These are phyloP conservation scores for Scartelaos histophorus DNA, from an alignment of 2,113 vertebrate species.

Conservation along the genomic window DNA sequence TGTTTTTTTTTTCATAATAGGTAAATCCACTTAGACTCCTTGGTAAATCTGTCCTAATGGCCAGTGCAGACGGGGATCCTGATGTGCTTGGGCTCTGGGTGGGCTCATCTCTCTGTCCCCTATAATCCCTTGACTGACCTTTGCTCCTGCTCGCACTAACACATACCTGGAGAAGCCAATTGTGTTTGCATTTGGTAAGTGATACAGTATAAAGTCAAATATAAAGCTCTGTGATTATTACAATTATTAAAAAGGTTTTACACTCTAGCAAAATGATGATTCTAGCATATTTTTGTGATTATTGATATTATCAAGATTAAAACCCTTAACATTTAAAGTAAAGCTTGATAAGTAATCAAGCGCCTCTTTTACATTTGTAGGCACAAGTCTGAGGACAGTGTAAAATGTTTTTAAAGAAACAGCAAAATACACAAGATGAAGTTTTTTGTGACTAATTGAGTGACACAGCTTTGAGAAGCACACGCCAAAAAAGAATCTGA, in stretches of 20 bases:
- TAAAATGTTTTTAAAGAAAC: too few species aligned
- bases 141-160: slow-evolving; percentile 43
- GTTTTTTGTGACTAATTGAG: neutral
- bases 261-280: too few species aligned
- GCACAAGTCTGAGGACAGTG: too few species aligned
- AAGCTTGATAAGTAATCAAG: too few species aligned
- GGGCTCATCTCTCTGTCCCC: slow-evolving; percentile 53
- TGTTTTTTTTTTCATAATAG: neutral
- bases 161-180: slow-evolving; percentile 2
- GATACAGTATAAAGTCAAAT: neutral
- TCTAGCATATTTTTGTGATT: too few species aligned
- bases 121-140: slow-evolving; percentile 53
- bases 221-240: neutral
- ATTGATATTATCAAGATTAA: too few species aligned
- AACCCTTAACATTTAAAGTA: too few species aligned
- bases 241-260: too few species aligned
- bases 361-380: too few species aligned
- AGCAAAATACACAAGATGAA: neutral
- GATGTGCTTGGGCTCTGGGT: slow-evolving; percentile 43
- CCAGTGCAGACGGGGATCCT: slow-evolving; percentile 20
- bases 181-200: slow-evolving; percentile 7
- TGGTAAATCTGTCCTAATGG: slow-evolving; percentile 16
- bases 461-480: neutral
- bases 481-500: neutral
- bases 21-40: neutral